Conservation (phyloP, 2,113 vertebrate genomes). For the Turnix velox region DNA sequence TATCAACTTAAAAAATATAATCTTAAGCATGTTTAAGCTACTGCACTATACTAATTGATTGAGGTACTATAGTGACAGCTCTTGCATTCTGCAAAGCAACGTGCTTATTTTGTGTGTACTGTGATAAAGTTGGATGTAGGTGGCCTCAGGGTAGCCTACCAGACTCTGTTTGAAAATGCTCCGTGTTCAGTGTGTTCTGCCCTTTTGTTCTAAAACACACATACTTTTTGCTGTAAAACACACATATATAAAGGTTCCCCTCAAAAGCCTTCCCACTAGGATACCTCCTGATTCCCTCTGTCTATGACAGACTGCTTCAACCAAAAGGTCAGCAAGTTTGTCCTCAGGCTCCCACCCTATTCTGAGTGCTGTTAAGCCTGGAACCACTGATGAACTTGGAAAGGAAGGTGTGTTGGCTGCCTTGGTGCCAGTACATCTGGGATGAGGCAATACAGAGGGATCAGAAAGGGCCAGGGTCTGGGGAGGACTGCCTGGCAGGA, state of each 20-base stretch:
- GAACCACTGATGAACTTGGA: neutral
- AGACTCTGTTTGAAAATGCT: neutral
- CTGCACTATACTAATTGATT: neutral
- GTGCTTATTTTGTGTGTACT: neutral
- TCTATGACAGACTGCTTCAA: neutral
- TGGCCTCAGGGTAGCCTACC: rapidly evolving
- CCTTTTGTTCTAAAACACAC: neutral
- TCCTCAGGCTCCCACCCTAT: neutral
- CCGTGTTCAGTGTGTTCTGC: neutral
- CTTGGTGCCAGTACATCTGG: too few relatives aligned
- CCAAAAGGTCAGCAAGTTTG: neutral
- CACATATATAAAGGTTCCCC: neutral
- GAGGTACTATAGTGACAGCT: neutral
- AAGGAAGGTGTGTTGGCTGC: neutral
- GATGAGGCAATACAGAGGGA: neutral
- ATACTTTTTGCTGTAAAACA: neutral
- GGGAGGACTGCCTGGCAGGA: neutral
- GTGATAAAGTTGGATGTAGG: neutral
- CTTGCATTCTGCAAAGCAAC: neutral
- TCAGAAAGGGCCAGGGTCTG: neutral
- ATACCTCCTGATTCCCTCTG: neutral
- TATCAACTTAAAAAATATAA: neutral
- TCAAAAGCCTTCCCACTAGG: neutral
- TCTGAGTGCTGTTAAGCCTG: neutral
- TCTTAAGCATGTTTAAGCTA: neutral